These are phyloP conservation scores for Otocyon megalotis DNA, from an alignment of 2,113 vertebrate species.

Conservation along the genomic window DNA sequence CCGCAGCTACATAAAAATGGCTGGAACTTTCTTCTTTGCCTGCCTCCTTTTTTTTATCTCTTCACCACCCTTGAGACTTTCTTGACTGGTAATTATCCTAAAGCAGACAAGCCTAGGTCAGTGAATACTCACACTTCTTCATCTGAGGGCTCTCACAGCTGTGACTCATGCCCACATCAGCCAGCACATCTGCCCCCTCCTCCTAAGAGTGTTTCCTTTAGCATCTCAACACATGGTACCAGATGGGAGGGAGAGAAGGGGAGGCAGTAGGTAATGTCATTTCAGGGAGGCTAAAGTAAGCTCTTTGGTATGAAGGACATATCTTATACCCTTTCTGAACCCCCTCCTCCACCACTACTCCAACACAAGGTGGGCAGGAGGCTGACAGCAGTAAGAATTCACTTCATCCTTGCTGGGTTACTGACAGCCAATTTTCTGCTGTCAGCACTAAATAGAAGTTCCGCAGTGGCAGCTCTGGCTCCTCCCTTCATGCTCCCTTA, in stretches of 20 bases:
- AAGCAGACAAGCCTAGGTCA: conserved; percentile 13
- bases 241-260: not conserved
- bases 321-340: not conserved
- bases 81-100: not conserved
- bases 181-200: not conserved
- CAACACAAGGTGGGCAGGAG: not conserved
- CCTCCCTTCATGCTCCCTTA: conserved; percentile 1
- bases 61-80: not conserved
- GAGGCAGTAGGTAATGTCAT: not conserved
- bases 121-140: not conserved
- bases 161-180: not conserved
- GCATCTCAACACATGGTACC: not conserved
- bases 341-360: rapidly evolving
- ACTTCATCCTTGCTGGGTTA: not conserved
- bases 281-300: not conserved
- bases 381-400: conserved; percentile 1
- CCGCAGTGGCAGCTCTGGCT: not conserved
- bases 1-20: not conserved
- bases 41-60: not conserved
- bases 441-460: conserved; percentile 56
- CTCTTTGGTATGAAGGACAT: not conserved
- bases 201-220: not conserved
- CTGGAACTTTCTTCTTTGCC: conserved; percentile 1
- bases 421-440: not conserved
- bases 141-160: not conserved